A percentile compares a stretch with the other conserved stretches of the same genome.
These are phyloP conservation scores for Linyphia triangularis DNA, from an alignment of 2,888 invertebrate species.

Conservation along the genomic window DNA sequence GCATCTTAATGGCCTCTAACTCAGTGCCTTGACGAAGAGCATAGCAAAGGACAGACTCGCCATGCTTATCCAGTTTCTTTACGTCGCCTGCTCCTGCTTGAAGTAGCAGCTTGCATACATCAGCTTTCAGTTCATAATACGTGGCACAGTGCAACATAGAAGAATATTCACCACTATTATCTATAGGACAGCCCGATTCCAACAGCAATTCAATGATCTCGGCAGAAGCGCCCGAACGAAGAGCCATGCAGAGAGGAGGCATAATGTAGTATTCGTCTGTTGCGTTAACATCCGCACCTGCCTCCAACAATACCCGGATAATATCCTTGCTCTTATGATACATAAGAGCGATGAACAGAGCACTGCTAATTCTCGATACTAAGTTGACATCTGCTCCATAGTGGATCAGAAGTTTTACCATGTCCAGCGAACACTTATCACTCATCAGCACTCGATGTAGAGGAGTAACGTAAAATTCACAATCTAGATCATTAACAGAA, in stretches of 20 bases:
- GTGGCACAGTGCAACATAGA: neutral
- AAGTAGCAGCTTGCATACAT: neutral
- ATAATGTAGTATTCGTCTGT: neutral
- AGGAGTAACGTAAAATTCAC: too few relatives aligned
- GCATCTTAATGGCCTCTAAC: neutral
- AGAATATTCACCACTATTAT: neutral
- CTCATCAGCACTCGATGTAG: neutral
- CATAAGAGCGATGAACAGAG: neutral
- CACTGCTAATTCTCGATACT: neutral
- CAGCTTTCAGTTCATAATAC: neutral
- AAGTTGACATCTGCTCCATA: neutral
- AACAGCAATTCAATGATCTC: neutral
- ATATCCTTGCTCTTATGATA: neutral
- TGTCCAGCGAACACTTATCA: neutral
- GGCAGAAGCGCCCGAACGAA: neutral
- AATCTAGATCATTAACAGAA: too few relatives aligned
- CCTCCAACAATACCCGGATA: neutral
- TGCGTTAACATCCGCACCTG: neutral
- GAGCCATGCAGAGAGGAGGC: neutral
- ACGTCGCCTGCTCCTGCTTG: neutral
- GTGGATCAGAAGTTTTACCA: neutral
- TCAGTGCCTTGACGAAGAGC: neutral
- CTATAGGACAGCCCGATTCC: neutral
- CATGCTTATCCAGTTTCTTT: neutral
- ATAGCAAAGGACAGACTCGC: neutral